Percentiles rank a stretch among this genome's conserved stretches.
phyloP scores from a whole-genome alignment of 1,140 invertebrate species.

The Charaxes varanes region DNA sequence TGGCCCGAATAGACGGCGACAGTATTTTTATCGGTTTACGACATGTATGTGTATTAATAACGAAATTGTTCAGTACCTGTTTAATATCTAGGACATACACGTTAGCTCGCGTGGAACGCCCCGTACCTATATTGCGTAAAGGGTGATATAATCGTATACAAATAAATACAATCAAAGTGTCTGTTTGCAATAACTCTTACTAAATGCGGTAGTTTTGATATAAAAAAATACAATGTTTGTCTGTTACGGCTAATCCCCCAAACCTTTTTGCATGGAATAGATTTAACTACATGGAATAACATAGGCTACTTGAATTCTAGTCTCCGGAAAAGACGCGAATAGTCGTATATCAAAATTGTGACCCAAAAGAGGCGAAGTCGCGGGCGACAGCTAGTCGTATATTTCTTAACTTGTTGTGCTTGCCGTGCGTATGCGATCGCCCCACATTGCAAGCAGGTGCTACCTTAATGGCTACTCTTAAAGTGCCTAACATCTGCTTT shows the following conservation, averaged over 20 bases:
- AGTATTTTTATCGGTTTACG: slow-evolving; percentile 43
- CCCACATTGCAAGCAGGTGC: slow-evolving; percentile 62
- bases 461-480: slow-evolving; percentile 47
- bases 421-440: slow-evolving; percentile 27
- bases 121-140: too few species aligned
- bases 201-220: too few species aligned
- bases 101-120: slow-evolving; percentile 52
- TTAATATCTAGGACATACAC: slow-evolving; percentile 65
- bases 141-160: background rate
- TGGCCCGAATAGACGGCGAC: slow-evolving; percentile 20
- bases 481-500: slow-evolving; percentile 64
- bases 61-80: slow-evolving; percentile 46
- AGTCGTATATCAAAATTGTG: too few species aligned
- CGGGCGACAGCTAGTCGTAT: slow-evolving; percentile 20
- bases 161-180: background rate
- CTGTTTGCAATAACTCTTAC: too few species aligned
- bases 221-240: too few species aligned
- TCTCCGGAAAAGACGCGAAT: too few species aligned
- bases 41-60: slow-evolving; percentile 37
- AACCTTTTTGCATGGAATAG: too few species aligned
- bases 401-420: slow-evolving; percentile 30
- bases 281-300: too few species aligned
- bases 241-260: too few species aligned
- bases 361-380: too few species aligned
- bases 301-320: too few species aligned